Evolutionary conservation across 2,797 vertebrate species (phyloP).

Genomic region (Mormyrops boulengeri): DNA sequence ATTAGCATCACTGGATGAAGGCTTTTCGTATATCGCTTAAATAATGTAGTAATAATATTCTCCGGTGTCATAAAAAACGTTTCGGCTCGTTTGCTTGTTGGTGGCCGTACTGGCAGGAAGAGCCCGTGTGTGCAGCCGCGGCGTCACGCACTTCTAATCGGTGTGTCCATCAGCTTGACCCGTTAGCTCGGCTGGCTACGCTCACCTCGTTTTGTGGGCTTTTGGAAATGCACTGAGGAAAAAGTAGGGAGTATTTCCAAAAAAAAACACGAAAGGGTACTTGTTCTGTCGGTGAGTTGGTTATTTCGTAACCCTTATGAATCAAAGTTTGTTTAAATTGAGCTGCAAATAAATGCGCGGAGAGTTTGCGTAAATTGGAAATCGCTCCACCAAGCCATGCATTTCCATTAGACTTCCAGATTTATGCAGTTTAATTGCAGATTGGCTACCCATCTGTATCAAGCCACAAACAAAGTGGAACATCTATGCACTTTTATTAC

Average conservation of each 20-base stretch:
- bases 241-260: neutral
- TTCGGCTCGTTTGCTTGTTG: neutral
- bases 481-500: neutral
- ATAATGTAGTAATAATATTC: neutral
- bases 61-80: neutral
- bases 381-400: neutral
- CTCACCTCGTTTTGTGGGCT: neutral
- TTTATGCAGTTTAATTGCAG: neutral
- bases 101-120: neutral
- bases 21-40: neutral
- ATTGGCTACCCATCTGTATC: too few relatives aligned
- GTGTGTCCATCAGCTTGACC: neutral
- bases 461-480: too few relatives aligned
- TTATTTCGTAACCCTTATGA: neutral
- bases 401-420: neutral
- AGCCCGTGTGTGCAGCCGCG: neutral
- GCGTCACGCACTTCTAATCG: neutral
- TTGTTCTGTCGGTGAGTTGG: neutral
- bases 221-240: neutral
- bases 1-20: neutral
- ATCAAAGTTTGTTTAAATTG: neutral
- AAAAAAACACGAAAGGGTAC: neutral
- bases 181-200: neutral
- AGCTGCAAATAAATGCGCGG: neutral
- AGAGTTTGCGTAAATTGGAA: constrained; percentile 1